Evolutionary conservation across 2,113 vertebrate genomes (phyloP).

Genomic region (Deroptyus accipitrinus): DNA sequence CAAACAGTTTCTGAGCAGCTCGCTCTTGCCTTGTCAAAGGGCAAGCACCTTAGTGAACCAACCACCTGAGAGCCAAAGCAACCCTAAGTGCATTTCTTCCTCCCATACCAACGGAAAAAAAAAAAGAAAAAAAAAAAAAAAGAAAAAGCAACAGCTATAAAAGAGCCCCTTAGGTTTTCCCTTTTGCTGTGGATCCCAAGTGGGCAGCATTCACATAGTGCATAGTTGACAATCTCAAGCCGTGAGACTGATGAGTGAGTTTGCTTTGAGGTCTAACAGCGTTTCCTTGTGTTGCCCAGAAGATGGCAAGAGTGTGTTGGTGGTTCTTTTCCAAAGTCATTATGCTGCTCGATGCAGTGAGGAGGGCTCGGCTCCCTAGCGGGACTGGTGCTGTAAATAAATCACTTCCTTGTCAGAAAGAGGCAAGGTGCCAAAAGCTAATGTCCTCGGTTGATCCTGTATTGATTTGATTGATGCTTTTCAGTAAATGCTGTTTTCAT

Average conservation of each 20-base stretch:
- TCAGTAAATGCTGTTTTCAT: background rate
- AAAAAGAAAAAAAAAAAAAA: background rate
- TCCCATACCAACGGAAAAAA: background rate
- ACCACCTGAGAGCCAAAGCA: background rate
- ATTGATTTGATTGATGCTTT: background rate
- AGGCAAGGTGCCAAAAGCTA: background rate
- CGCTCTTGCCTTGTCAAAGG: background rate
- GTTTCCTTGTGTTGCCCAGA: slow-evolving; percentile 34
- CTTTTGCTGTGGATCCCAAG: background rate
- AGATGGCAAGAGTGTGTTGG: slow-evolving; percentile 86
- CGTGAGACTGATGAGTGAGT: background rate
- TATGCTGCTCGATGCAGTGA: slow-evolving; percentile 75
- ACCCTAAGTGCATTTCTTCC: background rate
- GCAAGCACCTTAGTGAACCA: background rate
- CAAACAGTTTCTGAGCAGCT: background rate
- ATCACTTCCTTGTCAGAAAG: background rate
- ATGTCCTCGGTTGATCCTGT: background rate
- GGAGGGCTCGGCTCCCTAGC: background rate
- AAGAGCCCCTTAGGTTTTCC: background rate
- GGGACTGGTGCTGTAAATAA: background rate
- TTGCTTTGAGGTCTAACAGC: background rate
- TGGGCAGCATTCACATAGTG: background rate
- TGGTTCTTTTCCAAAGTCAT: slow-evolving; percentile 81
- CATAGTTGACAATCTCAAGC: background rate
- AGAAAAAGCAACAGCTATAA: background rate